Conservation (phyloP, 2,113 vertebrate genomes). For the Lagopus muta region DNA sequence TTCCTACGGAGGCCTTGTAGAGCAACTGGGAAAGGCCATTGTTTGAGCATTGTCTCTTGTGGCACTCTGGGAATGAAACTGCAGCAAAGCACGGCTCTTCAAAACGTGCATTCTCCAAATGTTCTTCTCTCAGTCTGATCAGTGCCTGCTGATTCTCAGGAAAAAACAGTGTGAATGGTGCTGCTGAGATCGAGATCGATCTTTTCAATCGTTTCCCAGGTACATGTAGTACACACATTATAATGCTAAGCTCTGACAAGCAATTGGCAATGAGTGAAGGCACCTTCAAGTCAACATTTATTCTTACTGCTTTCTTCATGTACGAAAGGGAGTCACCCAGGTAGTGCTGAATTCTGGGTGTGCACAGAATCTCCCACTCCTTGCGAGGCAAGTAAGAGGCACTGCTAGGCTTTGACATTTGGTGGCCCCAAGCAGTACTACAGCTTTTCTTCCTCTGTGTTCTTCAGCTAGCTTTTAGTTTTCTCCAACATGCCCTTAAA, state of each 20-base stretch:
- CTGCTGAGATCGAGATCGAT: background rate
- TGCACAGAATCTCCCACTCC: background rate
- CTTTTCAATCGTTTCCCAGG: background rate
- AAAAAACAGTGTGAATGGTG: background rate
- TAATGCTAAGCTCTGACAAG: accelerated
- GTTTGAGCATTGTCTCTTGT: background rate
- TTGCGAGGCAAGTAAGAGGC: background rate
- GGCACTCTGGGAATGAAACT: background rate
- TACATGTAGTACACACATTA: accelerated
- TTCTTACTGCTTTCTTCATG: background rate
- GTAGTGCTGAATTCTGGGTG: background rate
- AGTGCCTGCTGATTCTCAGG: background rate
- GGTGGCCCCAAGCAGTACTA: background rate
- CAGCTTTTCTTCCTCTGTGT: background rate
- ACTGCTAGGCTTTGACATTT: background rate
- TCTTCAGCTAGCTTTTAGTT: background rate
- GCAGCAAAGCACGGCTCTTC: accelerated
- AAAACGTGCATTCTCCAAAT: background rate
- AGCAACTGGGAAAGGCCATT: background rate
- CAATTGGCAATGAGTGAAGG: background rate
- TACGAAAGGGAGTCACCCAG: accelerated
- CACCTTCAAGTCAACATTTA: background rate
- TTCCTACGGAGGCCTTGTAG: background rate
- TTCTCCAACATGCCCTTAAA: background rate
- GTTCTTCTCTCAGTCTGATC: background rate